Conservation (phyloP, 2,888 invertebrate genomes). For the Hirtodrosophila duncani region DNA sequence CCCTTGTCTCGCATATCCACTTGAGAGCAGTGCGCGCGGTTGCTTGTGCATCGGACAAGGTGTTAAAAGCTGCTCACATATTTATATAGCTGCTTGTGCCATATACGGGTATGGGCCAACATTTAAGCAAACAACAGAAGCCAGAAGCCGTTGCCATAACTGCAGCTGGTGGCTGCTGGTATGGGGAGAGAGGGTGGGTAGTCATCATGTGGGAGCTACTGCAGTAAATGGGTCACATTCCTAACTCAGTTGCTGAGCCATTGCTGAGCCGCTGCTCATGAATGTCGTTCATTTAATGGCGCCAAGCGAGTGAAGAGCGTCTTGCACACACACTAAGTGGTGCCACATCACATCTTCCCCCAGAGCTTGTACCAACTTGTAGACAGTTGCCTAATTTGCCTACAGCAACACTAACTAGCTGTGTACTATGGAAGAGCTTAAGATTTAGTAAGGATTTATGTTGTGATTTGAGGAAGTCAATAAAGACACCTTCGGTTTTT, state of each 20-base stretch:
- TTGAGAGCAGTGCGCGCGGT: conserved; percentile 16
- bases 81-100: conserved; percentile 64
- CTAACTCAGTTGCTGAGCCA: conserved; percentile 38
- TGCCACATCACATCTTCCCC: not conserved
- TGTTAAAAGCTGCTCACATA: conserved; percentile 70
- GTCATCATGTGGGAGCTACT: conserved; percentile 29
- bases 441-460: too few species aligned
- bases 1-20: conserved; percentile 7
- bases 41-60: conserved; percentile 37
- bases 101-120: conserved; percentile 66
- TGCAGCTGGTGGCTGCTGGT: not conserved
- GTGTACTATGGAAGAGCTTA: too few species aligned
- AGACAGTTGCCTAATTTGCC: too few species aligned
- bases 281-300: conserved; percentile 58
- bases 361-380: too few species aligned
- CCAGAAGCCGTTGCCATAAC: conserved; percentile 28
- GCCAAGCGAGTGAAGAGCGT: conserved; percentile 40
- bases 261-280: conserved; percentile 37
- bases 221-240: conserved; percentile 62
- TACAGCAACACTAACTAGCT: too few species aligned
- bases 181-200: not conserved
- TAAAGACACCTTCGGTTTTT: too few species aligned
- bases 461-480: too few species aligned
- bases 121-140: conserved; percentile 56
- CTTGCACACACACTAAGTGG: conserved; percentile 5